These are phyloP conservation scores for Petaurus breviceps DNA, from an alignment of 2,113 vertebrate genomes.

Conservation along the genomic window DNA sequence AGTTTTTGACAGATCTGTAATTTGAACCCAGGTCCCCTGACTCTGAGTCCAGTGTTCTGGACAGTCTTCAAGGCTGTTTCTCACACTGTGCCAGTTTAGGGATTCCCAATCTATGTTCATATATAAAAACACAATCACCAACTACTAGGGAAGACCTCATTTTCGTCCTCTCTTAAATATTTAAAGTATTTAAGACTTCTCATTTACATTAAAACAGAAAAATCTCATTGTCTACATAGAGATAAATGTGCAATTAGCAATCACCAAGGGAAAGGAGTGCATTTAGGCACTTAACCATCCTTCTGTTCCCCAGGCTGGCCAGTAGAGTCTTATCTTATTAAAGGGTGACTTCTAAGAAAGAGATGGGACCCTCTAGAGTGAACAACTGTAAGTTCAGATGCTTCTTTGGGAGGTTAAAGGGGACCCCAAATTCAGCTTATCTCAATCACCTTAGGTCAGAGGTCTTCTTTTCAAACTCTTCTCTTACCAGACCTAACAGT, in stretches of 20 bases:
- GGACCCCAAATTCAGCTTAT: neutral
- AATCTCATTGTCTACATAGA: neutral
- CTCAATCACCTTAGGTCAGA: neutral
- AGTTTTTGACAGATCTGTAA: neutral
- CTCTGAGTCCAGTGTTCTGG: no score
- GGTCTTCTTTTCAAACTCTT: neutral
- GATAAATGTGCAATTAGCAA: neutral
- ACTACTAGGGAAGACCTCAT: neutral
- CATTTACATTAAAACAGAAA: neutral
- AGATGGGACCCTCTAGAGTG: neutral
- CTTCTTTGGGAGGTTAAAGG: neutral
- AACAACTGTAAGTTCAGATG: neutral
- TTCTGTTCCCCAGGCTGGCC: neutral
- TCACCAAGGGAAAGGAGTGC: neutral
- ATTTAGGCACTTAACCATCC: accelerated
- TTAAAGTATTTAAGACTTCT: neutral
- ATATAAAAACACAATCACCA: neutral
- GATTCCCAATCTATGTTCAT: neutral
- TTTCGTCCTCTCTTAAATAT: neutral
- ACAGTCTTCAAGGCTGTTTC: neutral
- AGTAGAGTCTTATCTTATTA: neutral
- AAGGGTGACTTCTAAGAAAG: neutral
- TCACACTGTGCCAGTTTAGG: neutral
- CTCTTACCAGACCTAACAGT: neutral
- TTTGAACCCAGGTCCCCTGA: neutral